Evolutionary conservation across 92 coral and sea anemone species (phyloP), one percentile per base, ranked within the genome.

Genomic region (Hydrozoanthus gracilis): DNA sequence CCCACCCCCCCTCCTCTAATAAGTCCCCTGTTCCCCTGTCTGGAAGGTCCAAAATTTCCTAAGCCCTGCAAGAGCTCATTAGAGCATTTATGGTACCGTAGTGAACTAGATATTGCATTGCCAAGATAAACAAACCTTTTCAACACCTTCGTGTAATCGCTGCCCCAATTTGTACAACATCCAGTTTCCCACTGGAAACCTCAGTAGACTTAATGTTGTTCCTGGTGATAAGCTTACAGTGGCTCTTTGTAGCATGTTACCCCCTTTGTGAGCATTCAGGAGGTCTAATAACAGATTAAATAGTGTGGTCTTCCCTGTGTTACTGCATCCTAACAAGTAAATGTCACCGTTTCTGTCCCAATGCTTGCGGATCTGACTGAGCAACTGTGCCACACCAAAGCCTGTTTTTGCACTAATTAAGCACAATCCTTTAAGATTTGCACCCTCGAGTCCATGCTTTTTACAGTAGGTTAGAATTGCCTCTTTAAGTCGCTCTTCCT

Each of bases 341-440:
- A 95, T 79, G 76, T 96, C 99, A 48, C 98, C 98, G 20, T 91
- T 86, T 52, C 92, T 89, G 55, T 91, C 92, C 99, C 99, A 96
- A 76, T 95, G 92, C 17, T 92, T 89, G 6, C 84, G 76, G 61
- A 96, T 89, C 79, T 89, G 88, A 4, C 77, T 67, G 4, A 90
- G 88, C 76, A 96, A 91, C 58, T 89, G 90, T n/a, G 84, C 84
- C 5, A 96, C 78, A 27, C 99, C 99, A 90, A 90, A 96, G 13
- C 99, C 99, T 64, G 93, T 89, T 71, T 75, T 96, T 51, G 99
- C 95, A 87, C 99, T 96, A 44, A 96, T 88, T 17, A 96, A 78
- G 54, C 91, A 88, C 27, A 89, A 83, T 65, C 84, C 98, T 83
- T 90, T 93, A 20, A 96, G 49, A 76, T 96, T 96, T 3, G 94